Percentiles rank a stretch among this genome's conserved stretches.
Evolutionary conservation across 2,888 invertebrate species (phyloP).

Genomic region (Tenthredo mesomela): DNA sequence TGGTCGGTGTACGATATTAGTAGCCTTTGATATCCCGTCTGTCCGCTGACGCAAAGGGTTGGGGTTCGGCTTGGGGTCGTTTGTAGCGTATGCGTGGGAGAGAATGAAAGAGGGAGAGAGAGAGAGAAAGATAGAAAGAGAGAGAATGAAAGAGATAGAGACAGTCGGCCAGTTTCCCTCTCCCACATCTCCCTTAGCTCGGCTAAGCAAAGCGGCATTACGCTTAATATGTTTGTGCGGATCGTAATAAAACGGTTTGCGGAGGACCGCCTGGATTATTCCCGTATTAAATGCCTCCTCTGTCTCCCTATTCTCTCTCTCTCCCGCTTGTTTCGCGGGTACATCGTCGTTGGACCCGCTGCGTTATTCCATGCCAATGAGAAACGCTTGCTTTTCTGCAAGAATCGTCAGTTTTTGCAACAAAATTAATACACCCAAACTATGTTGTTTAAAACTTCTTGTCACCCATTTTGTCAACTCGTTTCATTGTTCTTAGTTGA

Average conservation of each 20-base stretch:
- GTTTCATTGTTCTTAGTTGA: neutral
- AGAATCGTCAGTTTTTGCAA: neutral
- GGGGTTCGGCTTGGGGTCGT: conserved; percentile 51
- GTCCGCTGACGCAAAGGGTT: conserved; percentile 61
- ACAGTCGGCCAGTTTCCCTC: neutral
- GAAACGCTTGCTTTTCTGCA: neutral
- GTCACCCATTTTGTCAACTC: neutral
- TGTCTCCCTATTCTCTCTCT: neutral
- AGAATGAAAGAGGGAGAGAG: conserved; percentile 16
- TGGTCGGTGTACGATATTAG: conserved; percentile 62
- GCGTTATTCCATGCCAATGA: conserved; percentile 4
- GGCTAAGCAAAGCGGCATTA: conserved; percentile 50
- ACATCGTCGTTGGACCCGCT: neutral
- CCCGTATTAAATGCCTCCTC: conserved; percentile 46
- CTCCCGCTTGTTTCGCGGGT: neutral
- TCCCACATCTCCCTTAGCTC: conserved; percentile 38
- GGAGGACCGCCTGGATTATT: conserved; percentile 52
- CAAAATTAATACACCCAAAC: neutral
- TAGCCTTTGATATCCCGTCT: conserved; percentile 67
- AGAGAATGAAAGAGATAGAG: neutral
- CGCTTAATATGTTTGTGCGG: conserved; percentile 51
- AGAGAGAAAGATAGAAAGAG: conserved; percentile 5
- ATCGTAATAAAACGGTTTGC: conserved; percentile 52
- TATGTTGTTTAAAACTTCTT: neutral
- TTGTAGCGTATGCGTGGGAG: neutral